Percentiles rank a stretch among this genome's conserved stretches.
These are phyloP conservation scores for Remorina albescens DNA, from an alignment of 2,797 vertebrate genomes.

Conservation along the genomic window DNA sequence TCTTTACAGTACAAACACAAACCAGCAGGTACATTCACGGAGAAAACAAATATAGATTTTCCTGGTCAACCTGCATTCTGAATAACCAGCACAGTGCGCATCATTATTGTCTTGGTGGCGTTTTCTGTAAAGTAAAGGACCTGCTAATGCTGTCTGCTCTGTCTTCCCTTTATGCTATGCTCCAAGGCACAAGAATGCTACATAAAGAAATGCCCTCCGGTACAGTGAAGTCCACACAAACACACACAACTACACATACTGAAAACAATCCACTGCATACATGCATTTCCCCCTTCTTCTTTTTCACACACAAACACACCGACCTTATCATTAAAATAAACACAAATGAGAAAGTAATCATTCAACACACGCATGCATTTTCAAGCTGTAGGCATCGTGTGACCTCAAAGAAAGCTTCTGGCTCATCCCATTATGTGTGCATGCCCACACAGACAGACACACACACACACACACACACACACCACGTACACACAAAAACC, in stretches of 20 bases:
- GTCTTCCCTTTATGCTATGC: constrained; percentile 72
- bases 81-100: constrained; percentile 30
- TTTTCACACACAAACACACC: constrained; percentile 12
- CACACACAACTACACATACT: constrained; percentile 10
- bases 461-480: constrained; percentile 10
- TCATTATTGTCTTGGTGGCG: constrained; percentile 55
- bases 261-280: constrained; percentile 17
- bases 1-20: background rate
- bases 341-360: constrained; percentile 16
- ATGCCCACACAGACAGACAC: constrained; percentile 17
- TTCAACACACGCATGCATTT: constrained; percentile 18
- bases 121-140: constrained; percentile 70
- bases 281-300: background rate
- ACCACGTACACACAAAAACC: background rate
- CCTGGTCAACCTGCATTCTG: constrained; percentile 39
- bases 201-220: constrained; percentile 58
- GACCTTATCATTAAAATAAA: constrained; percentile 18
- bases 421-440: constrained; percentile 40
- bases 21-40: constrained; percentile 3
- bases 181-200: constrained; percentile 62
- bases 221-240: constrained; percentile 31
- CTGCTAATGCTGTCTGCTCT: constrained; percentile 74
- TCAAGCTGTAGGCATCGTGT: constrained; percentile 15
- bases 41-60: constrained; percentile 19
- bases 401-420: constrained; percentile 43